Evolutionary conservation across 2,888 invertebrate genomes (phyloP), one percentile per base, ranked within the genome.

Genomic region (Ischnura elegans): DNA sequence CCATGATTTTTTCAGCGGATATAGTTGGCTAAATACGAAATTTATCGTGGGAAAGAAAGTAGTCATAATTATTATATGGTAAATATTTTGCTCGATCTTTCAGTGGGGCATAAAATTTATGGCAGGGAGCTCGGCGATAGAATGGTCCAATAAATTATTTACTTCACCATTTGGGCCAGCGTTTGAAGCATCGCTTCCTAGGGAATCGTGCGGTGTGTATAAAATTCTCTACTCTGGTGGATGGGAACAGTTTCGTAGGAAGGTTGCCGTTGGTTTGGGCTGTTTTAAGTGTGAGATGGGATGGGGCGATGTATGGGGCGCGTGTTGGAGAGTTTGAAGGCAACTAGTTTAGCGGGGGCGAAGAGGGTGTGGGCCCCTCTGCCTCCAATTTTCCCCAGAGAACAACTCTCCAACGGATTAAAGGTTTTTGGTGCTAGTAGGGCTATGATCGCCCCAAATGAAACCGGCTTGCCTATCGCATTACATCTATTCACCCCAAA

Each of bases 401-500:
- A 55, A 87, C 51, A 51, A 87, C 51, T 87, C 51, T 87, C 87
- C 51, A 55, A 87, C 55, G 47, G 51, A 87, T 51, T 87, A 87
- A 36, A 55, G 87, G n/a, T 51, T 87, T 55, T 87, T 55, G 36
- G 36, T 36, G 19, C 76, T 36, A 76, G 76, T 36, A 76, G 76
- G 76, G 36, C 25, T 76, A 76, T 76, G 76, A 76, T 76, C 76
- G 36, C 76, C 76, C 76, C 13, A 36, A 76, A 76, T 76, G 76
- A 76, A 76, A 76, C 76, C 76, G 29, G 36, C 36, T 13, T 36
- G 29, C 76, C 16, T 29, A 76, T 76, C 36, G 76, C 36, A 76
- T 76, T 76, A 76, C 76, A 36, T 36, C 76, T 10, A 76, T 36
- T 76, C 76, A 76, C 36, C 25, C 36, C 36, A 8, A 6, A 51